phyloP scores from a whole-genome alignment of 2,888 invertebrate genomes.

The Myopa testacea region DNA sequence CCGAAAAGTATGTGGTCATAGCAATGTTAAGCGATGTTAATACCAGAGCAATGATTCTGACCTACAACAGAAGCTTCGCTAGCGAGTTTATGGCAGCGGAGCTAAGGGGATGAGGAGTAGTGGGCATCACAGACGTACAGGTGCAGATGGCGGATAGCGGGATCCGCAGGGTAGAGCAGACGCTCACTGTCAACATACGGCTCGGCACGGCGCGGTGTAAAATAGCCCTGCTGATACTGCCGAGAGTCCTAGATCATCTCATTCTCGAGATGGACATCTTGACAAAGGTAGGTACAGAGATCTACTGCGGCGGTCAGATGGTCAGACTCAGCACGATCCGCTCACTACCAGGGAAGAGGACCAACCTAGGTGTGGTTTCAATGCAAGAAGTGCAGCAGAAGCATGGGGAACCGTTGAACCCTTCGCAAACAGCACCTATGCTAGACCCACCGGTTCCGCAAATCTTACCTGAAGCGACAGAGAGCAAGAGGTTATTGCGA shows the following conservation, averaged over 20 bases:
- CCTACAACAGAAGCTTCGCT: too few relatives aligned
- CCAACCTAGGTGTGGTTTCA: not conserved
- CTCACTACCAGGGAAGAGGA: not conserved
- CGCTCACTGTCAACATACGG: not conserved
- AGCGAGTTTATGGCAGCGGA: too few relatives aligned
- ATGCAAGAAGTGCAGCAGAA: not conserved
- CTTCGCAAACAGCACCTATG: not conserved
- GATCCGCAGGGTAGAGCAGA: not conserved
- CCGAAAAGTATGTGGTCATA: too few relatives aligned
- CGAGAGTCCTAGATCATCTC: not conserved
- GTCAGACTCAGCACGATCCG: not conserved
- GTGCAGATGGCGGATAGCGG: not conserved
- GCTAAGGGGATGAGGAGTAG: not conserved
- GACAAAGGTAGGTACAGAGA: not conserved
- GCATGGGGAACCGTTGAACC: not conserved
- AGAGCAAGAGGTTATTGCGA: not conserved
- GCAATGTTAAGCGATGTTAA: too few relatives aligned
- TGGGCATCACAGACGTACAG: not conserved
- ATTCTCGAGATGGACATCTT: not conserved
- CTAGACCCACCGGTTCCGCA: too few relatives aligned
- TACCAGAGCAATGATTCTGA: too few relatives aligned
- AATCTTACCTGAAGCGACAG: too few relatives aligned
- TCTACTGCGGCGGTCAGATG: not conserved
- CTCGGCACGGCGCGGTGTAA: not conserved
- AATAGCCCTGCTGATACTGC: not conserved